A percentile compares a stretch with the other conserved stretches of the same genome.
phyloP scores from a whole-genome alignment of 2,113 vertebrate genomes.

The Daubentonia madagascariensis region DNA sequence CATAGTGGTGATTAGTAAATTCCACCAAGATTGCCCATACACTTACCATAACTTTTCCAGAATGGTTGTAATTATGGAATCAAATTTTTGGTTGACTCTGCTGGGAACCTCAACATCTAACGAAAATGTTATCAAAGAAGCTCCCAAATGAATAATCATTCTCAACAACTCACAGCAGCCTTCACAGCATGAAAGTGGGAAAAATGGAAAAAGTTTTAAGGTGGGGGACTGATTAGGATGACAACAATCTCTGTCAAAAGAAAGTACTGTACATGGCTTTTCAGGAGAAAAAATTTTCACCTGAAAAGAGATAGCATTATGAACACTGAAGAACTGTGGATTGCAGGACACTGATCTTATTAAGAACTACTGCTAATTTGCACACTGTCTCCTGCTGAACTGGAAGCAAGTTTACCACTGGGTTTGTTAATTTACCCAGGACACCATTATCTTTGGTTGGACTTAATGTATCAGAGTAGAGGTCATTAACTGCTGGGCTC shows the following conservation, averaged over 20 bases:
- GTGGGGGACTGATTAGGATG: slow-evolving; percentile 92
- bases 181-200: slow-evolving; percentile 89
- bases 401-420: slow-evolving; percentile 97
- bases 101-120: slow-evolving; percentile 87
- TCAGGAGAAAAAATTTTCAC: slow-evolving; percentile 95
- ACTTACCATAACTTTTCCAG: slow-evolving; percentile 83
- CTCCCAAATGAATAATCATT: slow-evolving; percentile 94
- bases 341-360: slow-evolving; percentile 92
- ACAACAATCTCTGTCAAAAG: slow-evolving; percentile 92
- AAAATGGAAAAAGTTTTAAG: slow-evolving; percentile 91
- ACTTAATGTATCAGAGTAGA: slow-evolving; percentile 89
- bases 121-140: slow-evolving; percentile 95
- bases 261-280: slow-evolving; percentile 88
- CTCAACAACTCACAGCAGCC: slow-evolving; percentile 90
- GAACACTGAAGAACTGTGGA: slow-evolving; percentile 85
- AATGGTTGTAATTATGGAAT: slow-evolving; percentile 90
- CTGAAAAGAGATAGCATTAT: slow-evolving; percentile 87
- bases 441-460: slow-evolving; percentile 92
- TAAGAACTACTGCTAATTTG: slow-evolving; percentile 98
- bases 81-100: slow-evolving; percentile 85
- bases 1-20: slow-evolving; percentile 68
- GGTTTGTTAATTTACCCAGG: slow-evolving; percentile 98
- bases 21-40: slow-evolving; percentile 66
- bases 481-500: slow-evolving; percentile 90
- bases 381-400: slow-evolving; percentile 94